Evolutionary conservation across 2,113 vertebrate genomes (phyloP).

Genomic region (Fregetta grallaria): DNA sequence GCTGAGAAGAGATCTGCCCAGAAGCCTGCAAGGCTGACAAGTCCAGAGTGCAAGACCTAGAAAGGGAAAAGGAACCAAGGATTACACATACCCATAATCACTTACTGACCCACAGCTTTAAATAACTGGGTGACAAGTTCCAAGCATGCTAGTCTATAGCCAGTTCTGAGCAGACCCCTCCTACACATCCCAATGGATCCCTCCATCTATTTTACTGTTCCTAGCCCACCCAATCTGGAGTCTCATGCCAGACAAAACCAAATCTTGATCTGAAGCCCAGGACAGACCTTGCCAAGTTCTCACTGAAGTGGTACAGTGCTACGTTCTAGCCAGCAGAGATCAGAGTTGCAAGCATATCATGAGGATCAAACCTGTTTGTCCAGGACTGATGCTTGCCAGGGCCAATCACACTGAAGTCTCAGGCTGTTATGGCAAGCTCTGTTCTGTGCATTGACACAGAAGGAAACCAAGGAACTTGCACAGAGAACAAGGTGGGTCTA

Average conservation of each 20-base stretch:
- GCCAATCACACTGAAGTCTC: not conserved
- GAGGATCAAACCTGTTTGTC: not conserved
- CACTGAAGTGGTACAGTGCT: rapidly evolving
- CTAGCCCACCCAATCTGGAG: not conserved
- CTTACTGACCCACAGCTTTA: not conserved
- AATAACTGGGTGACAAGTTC: not conserved
- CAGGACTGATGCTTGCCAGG: not conserved
- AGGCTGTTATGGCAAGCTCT: not conserved
- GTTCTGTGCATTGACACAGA: not conserved
- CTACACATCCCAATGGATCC: not conserved
- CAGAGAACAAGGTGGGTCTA: not conserved
- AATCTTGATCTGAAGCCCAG: not conserved
- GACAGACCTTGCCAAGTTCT: not conserved
- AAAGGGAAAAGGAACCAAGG: conserved; percentile 24
- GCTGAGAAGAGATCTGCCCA: conserved; percentile 9
- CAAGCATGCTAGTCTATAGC: not conserved
- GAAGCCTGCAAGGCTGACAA: not conserved
- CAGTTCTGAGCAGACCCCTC: not conserved
- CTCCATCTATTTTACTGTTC: not conserved
- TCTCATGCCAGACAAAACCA: not conserved
- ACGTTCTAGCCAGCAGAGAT: not conserved
- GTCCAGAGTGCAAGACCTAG: conserved; percentile 47
- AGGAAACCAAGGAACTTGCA: not conserved
- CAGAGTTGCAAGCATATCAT: not conserved
- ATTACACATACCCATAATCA: not conserved